These are phyloP conservation scores for Platyura marginata DNA, from an alignment of 1,140 invertebrate species.

Conservation along the genomic window DNA sequence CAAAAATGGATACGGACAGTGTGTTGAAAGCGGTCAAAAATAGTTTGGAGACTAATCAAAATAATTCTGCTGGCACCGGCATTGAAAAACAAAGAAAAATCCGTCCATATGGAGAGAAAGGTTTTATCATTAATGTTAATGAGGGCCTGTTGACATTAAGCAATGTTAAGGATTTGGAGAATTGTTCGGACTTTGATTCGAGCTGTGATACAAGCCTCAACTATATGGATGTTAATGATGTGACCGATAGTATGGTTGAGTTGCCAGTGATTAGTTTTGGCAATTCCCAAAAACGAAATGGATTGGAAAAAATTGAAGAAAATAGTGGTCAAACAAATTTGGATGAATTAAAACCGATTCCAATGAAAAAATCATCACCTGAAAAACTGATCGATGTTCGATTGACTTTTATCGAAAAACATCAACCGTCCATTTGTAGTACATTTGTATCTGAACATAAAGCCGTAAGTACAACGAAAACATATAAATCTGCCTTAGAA, in stretches of 20 bases:
- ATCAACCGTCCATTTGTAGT: background rate
- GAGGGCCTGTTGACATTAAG: slow-evolving; percentile 16
- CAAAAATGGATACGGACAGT: background rate
- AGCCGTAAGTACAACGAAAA: slow-evolving; percentile 3
- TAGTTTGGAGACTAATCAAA: too few species aligned
- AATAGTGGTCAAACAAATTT: background rate
- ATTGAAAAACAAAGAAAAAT: background rate
- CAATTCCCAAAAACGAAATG: too few species aligned
- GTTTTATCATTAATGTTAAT: slow-evolving; percentile 18
- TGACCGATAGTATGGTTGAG: too few species aligned
- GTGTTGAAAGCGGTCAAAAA: background rate
- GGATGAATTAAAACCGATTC: background rate
- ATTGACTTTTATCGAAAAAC: background rate
- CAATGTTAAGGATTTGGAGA: slow-evolving; percentile 20
- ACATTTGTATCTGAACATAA: too few species aligned
- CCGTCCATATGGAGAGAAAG: slow-evolving; percentile 18
- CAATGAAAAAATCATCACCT: background rate
- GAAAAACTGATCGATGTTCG: background rate
- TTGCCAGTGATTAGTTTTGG: background rate
- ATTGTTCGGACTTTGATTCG: slow-evolving; percentile 22
- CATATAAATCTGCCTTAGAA: slow-evolving; percentile 12
- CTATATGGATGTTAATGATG: slow-evolving; percentile 16
- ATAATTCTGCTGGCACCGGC: too few species aligned
- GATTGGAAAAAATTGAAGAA: too few species aligned
- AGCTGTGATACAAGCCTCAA: slow-evolving; percentile 23